phyloP scores from a whole-genome alignment of 1,140 invertebrate genomes.

The Atta cephalotes region DNA sequence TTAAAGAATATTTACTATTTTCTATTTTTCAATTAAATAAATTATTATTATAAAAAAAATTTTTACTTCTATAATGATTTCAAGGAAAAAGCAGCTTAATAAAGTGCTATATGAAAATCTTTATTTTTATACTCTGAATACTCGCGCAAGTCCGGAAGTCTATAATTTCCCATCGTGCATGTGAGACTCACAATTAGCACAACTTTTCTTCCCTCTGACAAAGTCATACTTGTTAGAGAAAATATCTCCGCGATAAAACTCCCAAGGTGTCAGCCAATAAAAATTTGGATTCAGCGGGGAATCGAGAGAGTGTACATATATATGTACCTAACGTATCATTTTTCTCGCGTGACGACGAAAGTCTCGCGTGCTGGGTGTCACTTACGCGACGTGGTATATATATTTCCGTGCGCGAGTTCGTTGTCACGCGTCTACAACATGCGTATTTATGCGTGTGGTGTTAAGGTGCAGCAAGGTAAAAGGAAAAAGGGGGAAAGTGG shows the following conservation, averaged over 20 bases:
- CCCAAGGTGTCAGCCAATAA: conserved; percentile 52
- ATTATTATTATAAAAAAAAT: neutral
- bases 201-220: conserved; percentile 26
- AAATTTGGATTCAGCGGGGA: conserved; percentile 48
- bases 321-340: conserved; percentile 41
- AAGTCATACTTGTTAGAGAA: conserved; percentile 33
- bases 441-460: conserved; percentile 42
- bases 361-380: conserved; percentile 60
- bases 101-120: neutral
- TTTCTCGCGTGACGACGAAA: conserved; percentile 47
- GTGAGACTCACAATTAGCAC: conserved; percentile 40
- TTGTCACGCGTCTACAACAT: conserved; percentile 40
- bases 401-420: conserved; percentile 51
- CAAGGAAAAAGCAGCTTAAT: neutral
- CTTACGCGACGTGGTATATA: conserved; percentile 49
- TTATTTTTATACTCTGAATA: neutral
- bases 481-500: neutral
- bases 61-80: neutral
- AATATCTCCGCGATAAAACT: conserved; percentile 54
- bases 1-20: neutral
- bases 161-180: conserved; percentile 31
- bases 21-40: neutral
- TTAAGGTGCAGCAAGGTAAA: neutral
- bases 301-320: neutral
- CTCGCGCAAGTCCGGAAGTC: conserved; percentile 6